phyloP scores from a whole-genome alignment of 2,888 invertebrate genomes.

The Graphium colonna region DNA sequence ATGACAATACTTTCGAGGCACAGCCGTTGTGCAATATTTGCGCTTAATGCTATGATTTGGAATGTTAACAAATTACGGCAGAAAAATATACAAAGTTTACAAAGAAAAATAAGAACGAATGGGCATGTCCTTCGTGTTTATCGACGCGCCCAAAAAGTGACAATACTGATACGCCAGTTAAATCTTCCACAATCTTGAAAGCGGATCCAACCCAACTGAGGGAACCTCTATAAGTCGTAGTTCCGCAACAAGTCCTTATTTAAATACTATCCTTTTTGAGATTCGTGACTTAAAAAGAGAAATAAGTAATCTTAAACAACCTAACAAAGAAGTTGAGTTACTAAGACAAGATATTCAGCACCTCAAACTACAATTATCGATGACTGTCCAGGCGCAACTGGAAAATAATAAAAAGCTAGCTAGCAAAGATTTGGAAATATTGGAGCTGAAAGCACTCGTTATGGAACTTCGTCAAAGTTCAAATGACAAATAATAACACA shows the following conservation, averaged over 20 bases:
- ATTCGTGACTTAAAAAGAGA: neutral
- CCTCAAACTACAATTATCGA: neutral
- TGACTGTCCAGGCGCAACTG: neutral
- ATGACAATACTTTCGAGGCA: too few relatives aligned
- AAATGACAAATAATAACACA: neutral
- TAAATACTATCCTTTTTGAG: neutral
- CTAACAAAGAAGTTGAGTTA: neutral
- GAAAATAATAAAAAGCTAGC: neutral
- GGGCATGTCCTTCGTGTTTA: neutral
- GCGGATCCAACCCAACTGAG: neutral
- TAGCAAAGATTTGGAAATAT: neutral
- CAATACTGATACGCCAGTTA: neutral
- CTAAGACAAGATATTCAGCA: neutral
- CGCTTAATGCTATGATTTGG: neutral
- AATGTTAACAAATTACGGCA: neutral
- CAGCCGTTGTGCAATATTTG: neutral
- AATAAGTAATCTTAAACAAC: neutral
- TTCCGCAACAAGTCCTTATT: neutral
- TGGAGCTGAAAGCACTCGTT: neutral
- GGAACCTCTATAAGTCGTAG: neutral
- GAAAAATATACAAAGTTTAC: neutral
- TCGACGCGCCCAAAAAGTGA: neutral
- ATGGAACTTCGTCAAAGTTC: neutral
- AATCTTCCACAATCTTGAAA: neutral
- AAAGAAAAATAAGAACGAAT: neutral